These are phyloP conservation scores for Bombus huntii DNA, from an alignment of 1,140 invertebrate genomes.

Conservation along the genomic window DNA sequence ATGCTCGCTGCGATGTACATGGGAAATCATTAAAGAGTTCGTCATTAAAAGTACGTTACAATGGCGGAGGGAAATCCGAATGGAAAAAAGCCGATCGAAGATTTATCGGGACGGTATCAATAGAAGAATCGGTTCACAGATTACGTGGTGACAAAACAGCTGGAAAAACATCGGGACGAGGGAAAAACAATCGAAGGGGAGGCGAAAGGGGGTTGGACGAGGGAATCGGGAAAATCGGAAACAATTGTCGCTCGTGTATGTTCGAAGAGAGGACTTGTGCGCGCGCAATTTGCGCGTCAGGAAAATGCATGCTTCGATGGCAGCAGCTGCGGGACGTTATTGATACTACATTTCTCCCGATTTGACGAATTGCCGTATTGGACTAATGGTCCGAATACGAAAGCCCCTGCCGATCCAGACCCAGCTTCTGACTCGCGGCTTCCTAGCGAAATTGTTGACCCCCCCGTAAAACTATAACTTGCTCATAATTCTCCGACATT, in stretches of 20 bases:
- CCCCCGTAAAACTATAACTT: conserved; percentile 74
- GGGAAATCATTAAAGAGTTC: neutral
- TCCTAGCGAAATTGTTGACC: conserved; percentile 65
- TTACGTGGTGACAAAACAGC: conserved; percentile 55
- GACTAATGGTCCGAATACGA: conserved; percentile 81
- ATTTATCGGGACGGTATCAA: conserved; percentile 26
- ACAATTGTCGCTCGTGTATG: conserved; percentile 67
- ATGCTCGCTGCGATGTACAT: too few species aligned
- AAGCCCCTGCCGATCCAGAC: conserved; percentile 57
- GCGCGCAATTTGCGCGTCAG: conserved; percentile 77
- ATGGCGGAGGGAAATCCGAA: neutral
- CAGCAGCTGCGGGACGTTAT: conserved; percentile 82
- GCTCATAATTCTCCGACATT: conserved; percentile 69
- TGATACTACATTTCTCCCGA: conserved; percentile 83
- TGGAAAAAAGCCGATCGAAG: conserved; percentile 17
- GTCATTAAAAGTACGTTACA: conserved; percentile 17
- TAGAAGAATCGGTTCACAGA: conserved; percentile 50
- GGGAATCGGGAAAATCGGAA: conserved; percentile 63
- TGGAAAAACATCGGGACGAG: conserved; percentile 51
- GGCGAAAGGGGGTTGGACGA: neutral
- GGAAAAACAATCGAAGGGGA: conserved; percentile 50
- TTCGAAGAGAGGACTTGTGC: conserved; percentile 41
- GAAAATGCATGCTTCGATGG: conserved; percentile 80
- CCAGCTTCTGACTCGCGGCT: conserved; percentile 57
- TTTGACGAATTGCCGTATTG: conserved; percentile 82